These are phyloP conservation scores for Tiphia femorata DNA, from an alignment of 2,888 invertebrate species.

Conservation along the genomic window DNA sequence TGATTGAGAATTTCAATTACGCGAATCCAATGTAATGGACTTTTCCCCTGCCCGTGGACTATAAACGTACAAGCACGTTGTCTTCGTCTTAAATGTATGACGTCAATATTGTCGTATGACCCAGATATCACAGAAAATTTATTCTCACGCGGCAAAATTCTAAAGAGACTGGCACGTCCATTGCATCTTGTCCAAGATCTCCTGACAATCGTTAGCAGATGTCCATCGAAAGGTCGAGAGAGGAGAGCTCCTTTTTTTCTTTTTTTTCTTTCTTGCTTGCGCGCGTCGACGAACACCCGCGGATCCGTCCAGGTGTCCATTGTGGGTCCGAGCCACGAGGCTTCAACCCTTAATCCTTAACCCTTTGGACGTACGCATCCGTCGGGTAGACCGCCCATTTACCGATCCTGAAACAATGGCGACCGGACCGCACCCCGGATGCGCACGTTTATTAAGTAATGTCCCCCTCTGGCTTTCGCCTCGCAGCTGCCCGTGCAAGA, in stretches of 20 bases:
- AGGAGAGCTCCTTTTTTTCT: conserved; percentile 44
- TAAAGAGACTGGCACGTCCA: too few relatives aligned
- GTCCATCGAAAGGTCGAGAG: conserved; percentile 43
- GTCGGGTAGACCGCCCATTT: conserved; percentile 57
- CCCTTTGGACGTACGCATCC: conserved; percentile 57
- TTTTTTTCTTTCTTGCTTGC: conserved; percentile 12
- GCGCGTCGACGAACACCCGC: conserved; percentile 32
- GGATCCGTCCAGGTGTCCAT: conserved; percentile 61
- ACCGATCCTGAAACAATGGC: conserved; percentile 63
- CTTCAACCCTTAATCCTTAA: conserved; percentile 60
- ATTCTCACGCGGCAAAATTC: conserved; percentile 21
- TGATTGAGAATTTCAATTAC: too few relatives aligned
- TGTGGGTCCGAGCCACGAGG: conserved; percentile 54
- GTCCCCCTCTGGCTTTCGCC: conserved; percentile 50
- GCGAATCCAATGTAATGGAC: too few relatives aligned
- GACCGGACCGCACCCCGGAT: conserved; percentile 67
- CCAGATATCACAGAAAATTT: too few relatives aligned
- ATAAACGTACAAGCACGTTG: too few relatives aligned
- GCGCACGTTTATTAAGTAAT: conserved; percentile 61
- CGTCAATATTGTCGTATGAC: too few relatives aligned
- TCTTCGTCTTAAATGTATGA: too few relatives aligned
- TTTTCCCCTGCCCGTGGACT: too few relatives aligned
- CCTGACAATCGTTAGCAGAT: conserved; percentile 45
- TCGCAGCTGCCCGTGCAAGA: conserved; percentile 51
- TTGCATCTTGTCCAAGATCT: neutral